Base-by-base conservation (phyloP, 2,888 invertebrate genomes). In the Strigamia maritima region DNA sequence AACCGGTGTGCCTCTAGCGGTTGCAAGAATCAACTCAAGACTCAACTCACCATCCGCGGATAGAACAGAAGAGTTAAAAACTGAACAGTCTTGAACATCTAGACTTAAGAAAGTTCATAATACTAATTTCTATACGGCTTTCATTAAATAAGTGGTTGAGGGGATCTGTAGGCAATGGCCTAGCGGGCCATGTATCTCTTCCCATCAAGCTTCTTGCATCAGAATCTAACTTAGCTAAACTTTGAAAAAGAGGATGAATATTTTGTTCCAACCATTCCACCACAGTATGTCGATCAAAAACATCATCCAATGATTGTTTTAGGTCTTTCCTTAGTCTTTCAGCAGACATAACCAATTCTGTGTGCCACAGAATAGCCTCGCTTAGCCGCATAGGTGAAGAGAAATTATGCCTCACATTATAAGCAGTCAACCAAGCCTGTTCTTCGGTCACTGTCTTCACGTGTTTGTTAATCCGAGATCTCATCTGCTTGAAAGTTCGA, bases 341-440 rank as follows among this genome's bases (percentile, higher is more conserved):
- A 0, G 85, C 86, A 82, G 88, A 88, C 26, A 83, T 81, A 80
- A 87, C 84, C 75, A 86, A 86, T 28, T 85, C 86, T 77, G 84
- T 85, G 24, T 88, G 83, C 3, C 87, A 85, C 54, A 87, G 82
- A 24, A 87, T 87, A 65, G 89, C 83, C 80, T 89, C 87, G 19
- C 81, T 82, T 0, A 83, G 81, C n/a, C 83, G 79, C 81, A 81
- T 81, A 0, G 83, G 90, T 78, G 91, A 90, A 81, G 91, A 90
- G 84, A 90, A 92, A 83, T 91, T 91, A 82, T 90, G 89, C n/a
- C 89, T 86, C 4, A 91, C 87, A 84, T 92, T 91, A 84, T 91
- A 92, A 40, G 89, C 88, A 26, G 92, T 91, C 88, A 92, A 88
- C 92, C 92, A 92, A 38, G 91, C 89, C 80, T 86, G 83, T 85